A percentile compares a stretch with the other conserved stretches of the same genome.
These are phyloP conservation scores for Naso thynnoides DNA, from an alignment of 2,797 vertebrate genomes.

Conservation along the genomic window DNA sequence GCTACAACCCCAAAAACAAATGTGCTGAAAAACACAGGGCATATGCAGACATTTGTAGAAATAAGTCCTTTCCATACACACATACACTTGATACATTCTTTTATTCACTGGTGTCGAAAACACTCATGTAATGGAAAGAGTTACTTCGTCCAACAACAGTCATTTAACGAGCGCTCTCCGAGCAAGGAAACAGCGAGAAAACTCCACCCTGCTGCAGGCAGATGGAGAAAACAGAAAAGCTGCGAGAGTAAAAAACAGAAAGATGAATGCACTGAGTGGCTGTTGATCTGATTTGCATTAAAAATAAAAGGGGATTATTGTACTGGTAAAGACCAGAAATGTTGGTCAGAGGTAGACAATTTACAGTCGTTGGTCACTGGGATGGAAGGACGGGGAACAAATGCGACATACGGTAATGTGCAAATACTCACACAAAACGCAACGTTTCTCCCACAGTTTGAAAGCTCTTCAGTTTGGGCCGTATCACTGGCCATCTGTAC, in stretches of 20 bases:
- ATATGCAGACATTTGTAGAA: neutral
- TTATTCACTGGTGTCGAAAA: constrained; percentile 48
- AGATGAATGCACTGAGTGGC: constrained; percentile 6
- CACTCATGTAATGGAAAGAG: constrained; percentile 77
- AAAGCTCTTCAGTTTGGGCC: constrained; percentile 22
- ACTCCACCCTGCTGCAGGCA: constrained; percentile 70
- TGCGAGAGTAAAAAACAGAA: constrained; percentile 29
- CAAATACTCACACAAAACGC: neutral
- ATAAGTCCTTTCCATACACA: constrained; percentile 17
- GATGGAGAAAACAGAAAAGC: constrained; percentile 69
- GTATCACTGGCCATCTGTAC: constrained; percentile 37
- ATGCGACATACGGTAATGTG: neutral
- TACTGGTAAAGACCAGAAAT: neutral
- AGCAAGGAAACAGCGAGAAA: constrained; percentile 49
- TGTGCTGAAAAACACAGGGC: constrained; percentile 9
- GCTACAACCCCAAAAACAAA: neutral
- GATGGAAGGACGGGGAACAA: neutral
- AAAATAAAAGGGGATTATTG: neutral
- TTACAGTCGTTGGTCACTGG: neutral
- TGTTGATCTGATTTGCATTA: constrained; percentile 25
- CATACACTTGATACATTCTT: constrained; percentile 34
- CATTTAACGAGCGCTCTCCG: constrained; percentile 66
- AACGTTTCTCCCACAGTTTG: neutral
- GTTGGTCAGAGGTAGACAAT: neutral
- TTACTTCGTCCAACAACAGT: constrained; percentile 58